Evolutionary conservation across 2,888 invertebrate species (phyloP).

Genomic region (Galerucella calmariensis): DNA sequence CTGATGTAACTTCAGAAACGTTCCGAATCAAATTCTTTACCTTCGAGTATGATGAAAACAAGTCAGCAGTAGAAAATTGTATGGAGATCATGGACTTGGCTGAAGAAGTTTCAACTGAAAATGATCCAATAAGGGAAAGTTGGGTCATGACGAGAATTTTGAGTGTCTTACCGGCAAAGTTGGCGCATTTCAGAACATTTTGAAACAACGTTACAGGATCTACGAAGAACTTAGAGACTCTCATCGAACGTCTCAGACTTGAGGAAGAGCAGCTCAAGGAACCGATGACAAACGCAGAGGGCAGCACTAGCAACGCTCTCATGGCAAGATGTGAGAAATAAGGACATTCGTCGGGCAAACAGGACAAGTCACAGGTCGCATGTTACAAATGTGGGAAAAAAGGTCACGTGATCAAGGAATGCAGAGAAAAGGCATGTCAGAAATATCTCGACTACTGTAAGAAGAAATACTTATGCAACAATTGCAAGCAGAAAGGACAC

Average conservation of each 20-base stretch:
- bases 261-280: conserved; percentile 3
- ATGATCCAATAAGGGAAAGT: conserved; percentile 19
- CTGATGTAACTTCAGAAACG: no score
- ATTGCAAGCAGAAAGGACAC: neutral
- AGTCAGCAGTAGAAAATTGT: conserved; percentile 31
- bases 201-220: neutral
- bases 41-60: conserved; percentile 22
- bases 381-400: conserved; percentile 6
- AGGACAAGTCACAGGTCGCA: no score
- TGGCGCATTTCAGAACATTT: neutral
- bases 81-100: conserved; percentile 19
- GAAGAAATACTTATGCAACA: conserved; percentile 1
- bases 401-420: conserved; percentile 3
- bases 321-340: neutral
- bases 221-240: neutral
- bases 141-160: conserved; percentile 32
- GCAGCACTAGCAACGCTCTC: conserved; percentile 3
- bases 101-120: conserved; percentile 12
- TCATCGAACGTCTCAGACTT: conserved; percentile 6
- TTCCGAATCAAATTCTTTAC: neutral
- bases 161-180: conserved; percentile 14
- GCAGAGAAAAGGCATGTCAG: neutral
- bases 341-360: no score
- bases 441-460: neutral
- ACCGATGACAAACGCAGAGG: neutral